Base-by-base conservation (phyloP, 2,888 invertebrate genomes). In the Machimus atricapillus region DNA sequence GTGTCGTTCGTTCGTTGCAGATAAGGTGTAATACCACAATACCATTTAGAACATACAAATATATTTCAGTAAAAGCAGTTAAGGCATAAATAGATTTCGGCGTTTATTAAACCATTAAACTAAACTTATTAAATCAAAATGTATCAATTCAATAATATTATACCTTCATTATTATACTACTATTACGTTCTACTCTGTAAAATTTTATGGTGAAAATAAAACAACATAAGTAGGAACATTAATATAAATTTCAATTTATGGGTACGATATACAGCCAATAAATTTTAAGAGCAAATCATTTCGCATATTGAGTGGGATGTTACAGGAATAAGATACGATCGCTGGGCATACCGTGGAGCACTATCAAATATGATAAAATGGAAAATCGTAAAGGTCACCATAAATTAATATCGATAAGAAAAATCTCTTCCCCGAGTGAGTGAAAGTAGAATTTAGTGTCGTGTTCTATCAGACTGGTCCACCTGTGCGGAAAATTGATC, bases 401-500 rank as follows among this genome's bases (percentile, higher is more conserved):
- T 46, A 46, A 46, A 46, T 46, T 46, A 46, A 46, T 46, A 46
- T 46, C 43, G 43, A 46, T 46, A 46, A 46, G 12, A 46, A 14
- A 46, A 46, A 46, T 0, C 43, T 16, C 16, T 46, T 4, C 43
- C 9, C 16, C 16, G 43, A 23, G 23, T 23, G 66, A 27, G 9
- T 66, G 66, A 66, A 27, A 27, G 66, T 66, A 37, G 31, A 37
- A 76, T 76, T 34, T 40, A 37, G 76, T 34, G 34, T 19, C 37
- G n/a, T 34, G 19, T 37, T 76, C 81, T 81, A 81, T 81, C 52
- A 8, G 81, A 31, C n/a, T 16, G 19, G 5, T 27, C 34, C 81
- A 81, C 81, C 81, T 81, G 81, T 14, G 56, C n/a, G 12, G 34
- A 81, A 81, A 56, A 81, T 81, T 81, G 81, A 81, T 81, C 52